Base-by-base conservation (phyloP, 2,113 vertebrate genomes). In the Cyprinodon tularosa region DNA sequence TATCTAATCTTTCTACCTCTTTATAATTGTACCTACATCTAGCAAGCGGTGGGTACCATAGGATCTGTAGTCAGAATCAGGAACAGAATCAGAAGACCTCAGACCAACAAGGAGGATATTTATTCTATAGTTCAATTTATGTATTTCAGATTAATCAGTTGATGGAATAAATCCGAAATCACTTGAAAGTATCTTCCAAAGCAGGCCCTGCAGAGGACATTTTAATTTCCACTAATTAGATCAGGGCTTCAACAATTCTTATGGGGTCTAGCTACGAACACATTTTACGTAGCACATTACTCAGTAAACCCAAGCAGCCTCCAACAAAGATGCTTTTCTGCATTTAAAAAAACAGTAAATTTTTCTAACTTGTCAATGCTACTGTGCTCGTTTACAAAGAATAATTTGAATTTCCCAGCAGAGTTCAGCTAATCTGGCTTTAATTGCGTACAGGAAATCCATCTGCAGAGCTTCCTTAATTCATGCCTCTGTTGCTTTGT, bases 401-500 rank as follows among this genome's bases (percentile, higher is more conserved):
- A 84, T 63, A 83, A 80, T 29, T 82, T 11, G 75, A 47, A 82
- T 89, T 87, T 88, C 86, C 89, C 85, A 84, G 80, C 7, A 66
- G 84, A 85, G 74, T 36, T 29, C 1, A 59, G 74, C 80, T 91
- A 88, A 92, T 87, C 80, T 81, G 82, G 77, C 83, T 90, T 87
- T 90, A 87, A 92, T 87, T 70, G 82, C 81, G 87, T 63, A 76
- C 83, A 86, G 89, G 77, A 83, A 91, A 90, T 85, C 76, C 69
- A 83, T 88, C 80, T 77, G 76, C 53, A 12, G 74, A 83, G 78
- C 71, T 83, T 80, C 72, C 62, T 29, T 10, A 29, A n/a, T 69
- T 63, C 75, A 76, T n/a, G 70, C 44, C 40, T 74, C 83, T 60
- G 74, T 62, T 77, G 15, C 71, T 81, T 84, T 71, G 82, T 80